These are phyloP conservation scores for Pterobdella sp. DNA, from an alignment of 2,888 invertebrate species.

Conservation along the genomic window DNA sequence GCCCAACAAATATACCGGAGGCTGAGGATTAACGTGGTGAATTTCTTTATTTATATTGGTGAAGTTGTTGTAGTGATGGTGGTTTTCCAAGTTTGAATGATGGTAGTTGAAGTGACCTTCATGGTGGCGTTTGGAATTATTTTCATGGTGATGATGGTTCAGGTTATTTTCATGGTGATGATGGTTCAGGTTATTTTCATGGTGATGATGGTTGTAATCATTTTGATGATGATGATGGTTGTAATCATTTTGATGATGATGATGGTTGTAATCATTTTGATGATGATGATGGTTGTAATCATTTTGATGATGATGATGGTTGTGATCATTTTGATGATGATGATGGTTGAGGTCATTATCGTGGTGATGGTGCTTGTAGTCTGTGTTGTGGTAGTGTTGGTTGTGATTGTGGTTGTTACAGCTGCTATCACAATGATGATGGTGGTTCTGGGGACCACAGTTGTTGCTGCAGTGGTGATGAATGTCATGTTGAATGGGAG, in stretches of 20 bases:
- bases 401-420: background rate
- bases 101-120: too few relatives aligned
- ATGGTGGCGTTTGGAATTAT: too few relatives aligned
- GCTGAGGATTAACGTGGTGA: too few relatives aligned
- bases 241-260: slow-evolving; percentile 24
- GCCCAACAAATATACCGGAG: background rate
- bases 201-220: too few relatives aligned
- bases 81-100: too few relatives aligned
- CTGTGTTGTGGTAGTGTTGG: slow-evolving; percentile 14
- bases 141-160: too few relatives aligned
- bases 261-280: slow-evolving; percentile 14
- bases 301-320: slow-evolving; percentile 18
- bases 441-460: background rate
- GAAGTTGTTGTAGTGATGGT: too few relatives aligned
- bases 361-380: background rate
- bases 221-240: slow-evolving; percentile 29
- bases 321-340: slow-evolving; percentile 18
- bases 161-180: too few relatives aligned
- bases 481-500: background rate
- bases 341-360: slow-evolving; percentile 13
- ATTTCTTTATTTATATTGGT: too few relatives aligned
- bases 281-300: slow-evolving; percentile 26
- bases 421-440: slow-evolving; percentile 40
- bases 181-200: too few relatives aligned
- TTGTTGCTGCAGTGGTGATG: slow-evolving; percentile 2